Evolutionary conservation across 2,888 invertebrate genomes (phyloP).

Genomic region (Eupithecia insigniata): DNA sequence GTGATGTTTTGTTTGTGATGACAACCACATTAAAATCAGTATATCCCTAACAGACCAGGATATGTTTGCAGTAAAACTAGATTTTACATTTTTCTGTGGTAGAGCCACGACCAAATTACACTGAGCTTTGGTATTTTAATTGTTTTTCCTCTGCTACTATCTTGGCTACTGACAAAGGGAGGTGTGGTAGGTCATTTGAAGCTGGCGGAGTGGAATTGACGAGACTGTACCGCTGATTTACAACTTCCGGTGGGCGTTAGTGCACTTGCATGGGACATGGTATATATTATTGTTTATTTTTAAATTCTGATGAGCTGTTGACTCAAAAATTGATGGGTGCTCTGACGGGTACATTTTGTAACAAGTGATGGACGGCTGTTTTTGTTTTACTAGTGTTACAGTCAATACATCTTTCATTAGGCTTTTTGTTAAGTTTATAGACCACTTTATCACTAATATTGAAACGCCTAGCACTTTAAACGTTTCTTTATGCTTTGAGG

Average conservation of each 20-base stretch:
- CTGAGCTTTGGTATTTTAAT: constrained; percentile 47
- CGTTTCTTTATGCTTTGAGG: background rate
- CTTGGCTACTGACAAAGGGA: constrained; percentile 34
- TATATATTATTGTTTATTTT: constrained; percentile 48
- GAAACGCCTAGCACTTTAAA: background rate
- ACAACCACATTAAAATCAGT: constrained; percentile 46
- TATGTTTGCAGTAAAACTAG: constrained; percentile 70
- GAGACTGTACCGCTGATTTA: constrained; percentile 73
- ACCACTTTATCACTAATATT: constrained; percentile 14
- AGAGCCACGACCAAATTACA: constrained; percentile 56
- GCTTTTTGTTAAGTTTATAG: constrained; percentile 21
- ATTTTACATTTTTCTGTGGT: constrained; percentile 71
- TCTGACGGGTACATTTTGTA: constrained; percentile 27
- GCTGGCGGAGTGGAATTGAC: constrained; percentile 65
- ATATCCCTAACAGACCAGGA: constrained; percentile 65
- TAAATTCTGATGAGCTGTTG: constrained; percentile 34
- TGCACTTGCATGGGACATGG: constrained; percentile 60
- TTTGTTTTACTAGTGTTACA: constrained; percentile 24
- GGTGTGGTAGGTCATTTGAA: constrained; percentile 49
- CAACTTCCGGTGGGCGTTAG: constrained; percentile 73
- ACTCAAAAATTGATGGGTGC: constrained; percentile 35
- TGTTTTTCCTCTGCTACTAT: constrained; percentile 31
- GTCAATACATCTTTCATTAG: constrained; percentile 27
- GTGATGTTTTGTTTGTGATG: constrained; percentile 59
- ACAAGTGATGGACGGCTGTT: constrained; percentile 23